These are phyloP conservation scores for Gambusia yucatana DNA, from an alignment of 2,797 vertebrate species.

Conservation along the genomic window DNA sequence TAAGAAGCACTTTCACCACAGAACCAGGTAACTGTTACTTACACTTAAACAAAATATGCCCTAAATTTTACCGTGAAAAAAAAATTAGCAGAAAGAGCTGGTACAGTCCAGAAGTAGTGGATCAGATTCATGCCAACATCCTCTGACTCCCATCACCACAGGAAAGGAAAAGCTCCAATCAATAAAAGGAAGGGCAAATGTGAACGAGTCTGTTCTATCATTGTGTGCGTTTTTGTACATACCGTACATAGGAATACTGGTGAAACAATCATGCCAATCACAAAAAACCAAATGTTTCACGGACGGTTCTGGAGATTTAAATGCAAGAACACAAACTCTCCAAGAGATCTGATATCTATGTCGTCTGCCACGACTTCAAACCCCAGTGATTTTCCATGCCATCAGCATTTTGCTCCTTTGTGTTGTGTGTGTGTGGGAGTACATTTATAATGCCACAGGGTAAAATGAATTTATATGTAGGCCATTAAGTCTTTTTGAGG, in stretches of 20 bases:
- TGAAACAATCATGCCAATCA: too few species aligned
- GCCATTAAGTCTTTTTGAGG: background rate
- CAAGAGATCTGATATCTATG: background rate
- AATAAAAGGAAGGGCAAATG: slow-evolving; percentile 1
- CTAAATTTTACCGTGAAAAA: background rate
- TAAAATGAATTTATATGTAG: background rate
- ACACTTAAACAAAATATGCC: background rate
- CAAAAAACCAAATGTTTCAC: background rate
- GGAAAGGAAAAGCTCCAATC: background rate
- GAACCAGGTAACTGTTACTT: background rate
- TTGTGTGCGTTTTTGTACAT: too few species aligned
- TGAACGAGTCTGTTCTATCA: background rate
- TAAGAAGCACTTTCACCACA: background rate
- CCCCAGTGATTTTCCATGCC: background rate
- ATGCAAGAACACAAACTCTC: background rate
- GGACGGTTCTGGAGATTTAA: background rate
- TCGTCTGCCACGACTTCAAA: background rate
- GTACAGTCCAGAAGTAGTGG: background rate
- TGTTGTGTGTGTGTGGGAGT: background rate
- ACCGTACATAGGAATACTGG: too few species aligned
- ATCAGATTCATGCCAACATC: background rate
- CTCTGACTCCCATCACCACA: background rate
- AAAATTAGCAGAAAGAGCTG: background rate
- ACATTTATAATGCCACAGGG: background rate
- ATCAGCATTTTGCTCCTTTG: background rate